Evolutionary conservation across 1,140 invertebrate species (phyloP).

Genomic region (Papilio dardanus): DNA sequence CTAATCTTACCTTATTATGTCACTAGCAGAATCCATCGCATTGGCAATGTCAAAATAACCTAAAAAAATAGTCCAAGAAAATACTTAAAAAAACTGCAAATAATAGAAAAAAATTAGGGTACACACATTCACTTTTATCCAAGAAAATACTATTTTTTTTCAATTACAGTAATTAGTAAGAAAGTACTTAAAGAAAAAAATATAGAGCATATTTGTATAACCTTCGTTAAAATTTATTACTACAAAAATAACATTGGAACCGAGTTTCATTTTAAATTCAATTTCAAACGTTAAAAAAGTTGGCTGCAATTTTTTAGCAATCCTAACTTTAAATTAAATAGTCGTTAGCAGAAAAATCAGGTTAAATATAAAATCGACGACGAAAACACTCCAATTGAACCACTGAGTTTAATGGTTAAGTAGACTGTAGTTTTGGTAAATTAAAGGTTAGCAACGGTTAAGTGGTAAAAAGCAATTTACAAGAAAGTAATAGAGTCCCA

Average conservation of each 20-base stretch:
- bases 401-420: slow-evolving; percentile 12
- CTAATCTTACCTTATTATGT: no score
- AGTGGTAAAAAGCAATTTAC: slow-evolving; percentile 30
- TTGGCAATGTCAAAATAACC: no score
- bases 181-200: neutral
- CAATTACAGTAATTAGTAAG: no score
- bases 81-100: no score
- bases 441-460: neutral
- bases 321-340: neutral
- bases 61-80: no score
- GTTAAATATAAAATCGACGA: slow-evolving; percentile 15
- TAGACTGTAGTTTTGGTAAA: slow-evolving; percentile 6
- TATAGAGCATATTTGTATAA: neutral
- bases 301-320: slow-evolving; percentile 4
- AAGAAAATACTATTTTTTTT: no score
- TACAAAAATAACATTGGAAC: neutral
- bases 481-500: slow-evolving; percentile 17
- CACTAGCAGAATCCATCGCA: no score
- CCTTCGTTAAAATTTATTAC: neutral
- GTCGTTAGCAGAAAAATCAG: slow-evolving; percentile 15
- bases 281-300: slow-evolving; percentile 9
- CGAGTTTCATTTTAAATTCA: neutral
- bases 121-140: no score
- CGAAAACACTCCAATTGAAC: slow-evolving; percentile 1
- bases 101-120: no score